Conservation (phyloP, 1,140 invertebrate genomes). For the Heliothis virescens region DNA sequence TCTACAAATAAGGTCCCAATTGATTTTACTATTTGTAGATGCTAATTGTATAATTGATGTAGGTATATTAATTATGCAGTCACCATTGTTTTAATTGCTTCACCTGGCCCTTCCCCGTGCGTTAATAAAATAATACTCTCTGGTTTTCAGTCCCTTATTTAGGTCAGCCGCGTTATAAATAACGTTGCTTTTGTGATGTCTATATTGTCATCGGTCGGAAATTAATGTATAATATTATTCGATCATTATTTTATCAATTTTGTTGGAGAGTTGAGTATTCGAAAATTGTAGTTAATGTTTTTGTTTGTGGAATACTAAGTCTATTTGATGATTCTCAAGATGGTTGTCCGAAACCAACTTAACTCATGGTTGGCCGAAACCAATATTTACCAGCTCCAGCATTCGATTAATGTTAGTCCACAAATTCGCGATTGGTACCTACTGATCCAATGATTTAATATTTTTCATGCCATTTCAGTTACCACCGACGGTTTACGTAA, state of each 20-base stretch:
- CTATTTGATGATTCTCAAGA: no score
- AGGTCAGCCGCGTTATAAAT: slow-evolving; percentile 35
- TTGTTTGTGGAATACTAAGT: no score
- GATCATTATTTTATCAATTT: not conserved
- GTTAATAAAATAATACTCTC: slow-evolving; percentile 13
- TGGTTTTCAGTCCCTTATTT: not conserved
- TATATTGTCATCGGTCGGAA: slow-evolving; percentile 23
- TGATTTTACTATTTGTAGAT: no score
- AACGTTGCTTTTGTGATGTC: not conserved
- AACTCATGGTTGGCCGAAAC: no score
- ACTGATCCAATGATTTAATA: not conserved
- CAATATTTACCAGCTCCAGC: no score
- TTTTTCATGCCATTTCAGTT: not conserved
- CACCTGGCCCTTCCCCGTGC: not conserved
- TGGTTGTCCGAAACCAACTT: no score
- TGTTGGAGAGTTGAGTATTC: not conserved
- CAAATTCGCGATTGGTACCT: not conserved
- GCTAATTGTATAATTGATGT: no score
- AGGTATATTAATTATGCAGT: slow-evolving; percentile 3
- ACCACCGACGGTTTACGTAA: not conserved
- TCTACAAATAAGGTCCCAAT: no score
- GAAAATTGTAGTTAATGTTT: no score
- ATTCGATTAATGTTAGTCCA: not conserved
- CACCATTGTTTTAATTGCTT: slow-evolving; percentile 30
- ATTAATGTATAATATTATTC: slow-evolving; percentile 28